Base-by-base conservation (phyloP, 2,888 invertebrate species). In the Tetanocera ferruginea region DNA sequence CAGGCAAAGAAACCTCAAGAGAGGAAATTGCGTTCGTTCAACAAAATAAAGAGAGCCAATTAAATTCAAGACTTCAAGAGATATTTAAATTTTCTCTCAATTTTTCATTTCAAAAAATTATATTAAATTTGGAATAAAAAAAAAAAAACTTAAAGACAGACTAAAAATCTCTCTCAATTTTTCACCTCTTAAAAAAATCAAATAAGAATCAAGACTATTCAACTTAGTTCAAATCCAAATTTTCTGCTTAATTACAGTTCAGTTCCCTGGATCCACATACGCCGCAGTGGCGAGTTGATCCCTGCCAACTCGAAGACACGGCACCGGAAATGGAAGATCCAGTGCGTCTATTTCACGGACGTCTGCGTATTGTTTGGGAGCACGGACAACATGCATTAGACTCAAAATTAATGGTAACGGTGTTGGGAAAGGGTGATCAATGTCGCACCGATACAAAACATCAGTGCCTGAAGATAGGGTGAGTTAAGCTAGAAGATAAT, bases 221-320 rank as follows among this genome's bases (percentile, higher is more conserved):
- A 23, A 25, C 3, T 25, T 25, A 19, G 1, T 19, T 25, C 1
- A 14, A 6, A 4, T 4, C 57, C 28, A 0, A 3, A 19, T 2
- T 4, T 11, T 28, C 55, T 55, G 19, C 82, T 19, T 62, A 17
- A 49, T 79, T 80, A 51, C 84, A 89, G 89, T 89, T 89, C 77
- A 89, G 87, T 80, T 88, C 88, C 1, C 52, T 87, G 81, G 88
- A 89, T 82, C 88, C 88, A 5, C 87, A 86, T 37, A 87, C 86
- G 69, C 91, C 92, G 34, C 91, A 91, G 84, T 92, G 92, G 92
- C 90, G 91, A 19, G 85, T 92, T 34, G 91, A 92, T 78, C 90
- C 92, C 0, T 93, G 93, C 82, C 86, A 87, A 80, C 80, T 90
- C 81, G 90, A 89, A 80, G 86, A 87, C 43, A 86, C 85, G 1